These are phyloP conservation scores for Phoebastria nigripes DNA, from an alignment of 2,797 vertebrate genomes.

Conservation along the genomic window DNA sequence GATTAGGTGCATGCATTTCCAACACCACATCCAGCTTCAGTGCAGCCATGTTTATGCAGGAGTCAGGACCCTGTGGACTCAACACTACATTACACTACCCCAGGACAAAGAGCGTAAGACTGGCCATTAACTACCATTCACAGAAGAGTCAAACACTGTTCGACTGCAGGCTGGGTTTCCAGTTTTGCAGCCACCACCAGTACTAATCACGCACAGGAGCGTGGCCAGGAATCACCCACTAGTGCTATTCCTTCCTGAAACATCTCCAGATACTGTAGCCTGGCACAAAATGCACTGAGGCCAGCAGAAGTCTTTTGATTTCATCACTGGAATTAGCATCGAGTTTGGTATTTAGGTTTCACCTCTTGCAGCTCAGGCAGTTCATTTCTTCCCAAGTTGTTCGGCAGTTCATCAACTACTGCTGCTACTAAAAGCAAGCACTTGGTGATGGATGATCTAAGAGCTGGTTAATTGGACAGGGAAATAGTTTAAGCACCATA, in stretches of 20 bases:
- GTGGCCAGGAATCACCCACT: rapidly evolving
- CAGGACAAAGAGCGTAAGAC: rapidly evolving
- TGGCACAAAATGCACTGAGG: rapidly evolving
- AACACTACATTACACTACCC: rapidly evolving
- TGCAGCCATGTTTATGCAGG: neutral
- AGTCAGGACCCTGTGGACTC: neutral
- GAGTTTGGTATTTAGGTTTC: neutral
- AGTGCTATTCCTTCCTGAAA: rapidly evolving
- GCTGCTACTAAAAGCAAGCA: neutral
- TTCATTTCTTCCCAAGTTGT: neutral
- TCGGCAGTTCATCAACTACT: neutral
- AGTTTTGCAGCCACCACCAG: neutral
- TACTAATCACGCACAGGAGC: rapidly evolving
- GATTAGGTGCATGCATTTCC: neutral
- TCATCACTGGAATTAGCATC: neutral
- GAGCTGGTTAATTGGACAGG: neutral
- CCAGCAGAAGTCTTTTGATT: neutral
- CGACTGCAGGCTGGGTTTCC: neutral
- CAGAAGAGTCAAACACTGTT: neutral
- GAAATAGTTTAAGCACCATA: neutral
- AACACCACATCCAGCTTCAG: neutral
- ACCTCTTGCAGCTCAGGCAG: neutral
- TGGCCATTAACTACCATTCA: rapidly evolving
- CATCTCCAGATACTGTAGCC: neutral
- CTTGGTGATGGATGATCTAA: neutral